Conservation (phyloP, 2,888 invertebrate genomes). For the Leptopilina syphax region DNA sequence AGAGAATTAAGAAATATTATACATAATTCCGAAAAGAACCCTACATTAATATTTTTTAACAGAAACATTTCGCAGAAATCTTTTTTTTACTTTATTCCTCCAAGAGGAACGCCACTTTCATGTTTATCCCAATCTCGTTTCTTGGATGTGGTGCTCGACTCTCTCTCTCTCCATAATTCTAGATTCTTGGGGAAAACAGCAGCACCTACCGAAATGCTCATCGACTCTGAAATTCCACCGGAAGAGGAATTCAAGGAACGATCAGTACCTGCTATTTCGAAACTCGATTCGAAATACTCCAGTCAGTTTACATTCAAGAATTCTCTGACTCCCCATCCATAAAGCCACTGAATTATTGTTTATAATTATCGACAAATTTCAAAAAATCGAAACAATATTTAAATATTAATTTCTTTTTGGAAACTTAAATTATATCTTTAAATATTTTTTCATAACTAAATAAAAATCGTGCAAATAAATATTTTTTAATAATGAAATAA, state of each 20-base stretch:
- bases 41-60: too few species aligned
- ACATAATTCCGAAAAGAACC: too few species aligned
- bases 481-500: background rate
- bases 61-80: background rate
- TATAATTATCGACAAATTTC: background rate
- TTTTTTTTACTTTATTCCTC: background rate
- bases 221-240: conserved; percentile 26
- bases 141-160: background rate
- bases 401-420: too few species aligned
- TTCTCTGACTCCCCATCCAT: background rate
- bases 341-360: background rate
- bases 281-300: conserved; percentile 15
- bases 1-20: too few species aligned
- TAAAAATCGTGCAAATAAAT: too few species aligned
- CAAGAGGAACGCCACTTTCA: conserved; percentile 12
- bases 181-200: conserved; percentile 31
- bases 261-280: conserved; percentile 24
- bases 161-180: conserved; percentile 23
- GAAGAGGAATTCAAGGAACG: conserved; percentile 30
- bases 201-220: conserved; percentile 30
- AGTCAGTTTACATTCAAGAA: conserved; percentile 5
- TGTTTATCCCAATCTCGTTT: conserved; percentile 27
- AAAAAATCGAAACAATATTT: too few species aligned
- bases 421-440: too few species aligned
- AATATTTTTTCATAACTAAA: too few species aligned